Conservation (phyloP, 2,888 invertebrate species). For the Pseudococcus longispinus region DNA sequence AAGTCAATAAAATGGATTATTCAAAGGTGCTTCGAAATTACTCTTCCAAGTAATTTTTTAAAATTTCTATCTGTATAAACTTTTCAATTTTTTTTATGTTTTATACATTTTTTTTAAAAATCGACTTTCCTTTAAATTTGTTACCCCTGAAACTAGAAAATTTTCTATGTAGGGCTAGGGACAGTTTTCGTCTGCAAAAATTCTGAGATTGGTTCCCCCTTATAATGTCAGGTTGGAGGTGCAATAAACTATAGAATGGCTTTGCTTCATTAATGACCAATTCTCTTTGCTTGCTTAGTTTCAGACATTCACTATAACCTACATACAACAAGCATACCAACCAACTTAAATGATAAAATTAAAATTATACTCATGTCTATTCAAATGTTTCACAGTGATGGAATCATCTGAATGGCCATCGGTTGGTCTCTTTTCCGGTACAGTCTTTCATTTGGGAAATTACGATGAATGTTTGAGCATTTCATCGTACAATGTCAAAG, state of each 20-base stretch:
- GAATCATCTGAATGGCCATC: conserved; percentile 59
- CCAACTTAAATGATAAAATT: not conserved
- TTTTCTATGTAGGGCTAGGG: too few relatives aligned
- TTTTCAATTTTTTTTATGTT: too few relatives aligned
- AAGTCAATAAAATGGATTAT: too few relatives aligned
- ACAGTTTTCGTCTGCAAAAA: too few relatives aligned
- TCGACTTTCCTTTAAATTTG: too few relatives aligned
- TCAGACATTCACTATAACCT: not conserved
- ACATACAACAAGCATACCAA: not conserved
- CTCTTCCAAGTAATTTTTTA: too few relatives aligned
- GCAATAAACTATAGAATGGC: not conserved
- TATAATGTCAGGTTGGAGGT: not conserved
- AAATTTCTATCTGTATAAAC: too few relatives aligned
- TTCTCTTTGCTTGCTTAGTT: not conserved
- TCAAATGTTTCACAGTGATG: conserved; percentile 57
- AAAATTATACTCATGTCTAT: too few relatives aligned
- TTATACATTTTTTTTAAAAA: too few relatives aligned
- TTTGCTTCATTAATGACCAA: not conserved
- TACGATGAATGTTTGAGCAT: conserved; percentile 59
- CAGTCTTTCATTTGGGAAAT: conserved; percentile 59
- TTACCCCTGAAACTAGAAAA: too few relatives aligned
- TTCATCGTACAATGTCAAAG: conserved; percentile 50
- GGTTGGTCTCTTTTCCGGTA: conserved; percentile 58
- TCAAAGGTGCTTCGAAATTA: too few relatives aligned
- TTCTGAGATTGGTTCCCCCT: not conserved